These are phyloP conservation scores for Sus scrofa DNA, from an alignment of 2,113 vertebrate genomes.

Conservation along the genomic window DNA sequence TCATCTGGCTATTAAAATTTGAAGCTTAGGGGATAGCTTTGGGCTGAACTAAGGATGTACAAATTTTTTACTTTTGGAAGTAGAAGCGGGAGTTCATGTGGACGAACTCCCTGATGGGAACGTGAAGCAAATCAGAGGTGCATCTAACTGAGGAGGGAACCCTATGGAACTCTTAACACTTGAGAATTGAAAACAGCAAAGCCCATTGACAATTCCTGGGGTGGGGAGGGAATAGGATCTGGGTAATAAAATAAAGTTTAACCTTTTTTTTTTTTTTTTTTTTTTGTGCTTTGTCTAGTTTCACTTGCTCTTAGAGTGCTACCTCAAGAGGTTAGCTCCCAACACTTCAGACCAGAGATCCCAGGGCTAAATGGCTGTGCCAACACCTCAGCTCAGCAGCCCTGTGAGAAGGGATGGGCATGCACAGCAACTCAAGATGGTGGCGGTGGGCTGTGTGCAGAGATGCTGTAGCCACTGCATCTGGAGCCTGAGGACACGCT, in stretches of 20 bases:
- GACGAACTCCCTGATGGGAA: neutral
- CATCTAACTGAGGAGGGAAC: neutral
- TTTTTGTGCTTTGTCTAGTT: neutral
- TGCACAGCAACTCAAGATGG: too few relatives aligned
- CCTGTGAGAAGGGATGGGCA: too few relatives aligned
- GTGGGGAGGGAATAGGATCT: neutral
- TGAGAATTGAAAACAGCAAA: neutral
- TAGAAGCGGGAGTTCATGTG: neutral
- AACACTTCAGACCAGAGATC: neutral
- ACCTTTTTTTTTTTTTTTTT: neutral
- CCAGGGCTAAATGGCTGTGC: neutral
- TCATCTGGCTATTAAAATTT: neutral
- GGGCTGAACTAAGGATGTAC: neutral
- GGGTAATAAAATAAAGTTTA: neutral
- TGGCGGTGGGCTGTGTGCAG: neutral
- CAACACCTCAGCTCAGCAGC: neutral
- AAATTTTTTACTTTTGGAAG: neutral
- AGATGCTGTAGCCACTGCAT: neutral
- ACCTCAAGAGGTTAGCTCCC: neutral
- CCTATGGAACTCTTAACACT: neutral
- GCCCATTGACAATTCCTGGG: neutral
- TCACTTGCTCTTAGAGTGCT: neutral
- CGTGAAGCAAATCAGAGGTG: neutral
- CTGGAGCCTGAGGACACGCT: neutral
- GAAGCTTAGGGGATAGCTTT: neutral